Evolutionary conservation across 2,888 invertebrate species (phyloP), one percentile per base, ranked within the genome.

Genomic region (Nomada ruficornis): DNA sequence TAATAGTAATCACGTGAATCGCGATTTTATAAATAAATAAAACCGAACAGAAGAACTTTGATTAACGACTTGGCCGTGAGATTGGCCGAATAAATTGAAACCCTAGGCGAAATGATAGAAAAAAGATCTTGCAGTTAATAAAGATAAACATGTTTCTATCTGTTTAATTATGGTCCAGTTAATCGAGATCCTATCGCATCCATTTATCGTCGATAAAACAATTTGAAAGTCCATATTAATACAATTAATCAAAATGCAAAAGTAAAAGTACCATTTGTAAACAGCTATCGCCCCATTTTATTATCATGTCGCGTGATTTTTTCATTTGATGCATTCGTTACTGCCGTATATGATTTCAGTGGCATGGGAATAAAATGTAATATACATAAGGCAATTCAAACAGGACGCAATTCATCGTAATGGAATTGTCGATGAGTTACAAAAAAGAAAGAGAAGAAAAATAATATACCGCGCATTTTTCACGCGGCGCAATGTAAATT

Each of bases 401-500:
- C 13, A 26, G 26, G 23, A 15, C 10, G 10, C 29, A 11, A 60
- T 20, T 50, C 36, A 0, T 59, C 2, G 15, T 29, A 36, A 36
- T n/a, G 36, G 18, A 63, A 59, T 20, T 20, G 20, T 52, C 23
- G 20, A 57, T n/a, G 23, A 52, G 13, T 29, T n/a, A 9, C n/a
- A 60, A 52, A 67, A 44, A n/a, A 57, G 29, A 36, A 36, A 36
- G 9, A 7, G n/a, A 9, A 11, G 60, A 20, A 60, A 54, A 42
- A 64, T 59, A 20, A 13, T 26, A 69, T 42, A n/a, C n/a, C 29
- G 7, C 1, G 15, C 36, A 47, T 69, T 80, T 67, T 69, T 29
- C 23, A 73, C 44, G 29, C 11, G 36, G 29, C 26, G 63, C 68
- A 26, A 77, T 80, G 52, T 68, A 78, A 80, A 69, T 80, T 72